These are phyloP conservation scores for Tauraco hartlaubi DNA, from an alignment of 2,797 vertebrate species.

Conservation along the genomic window DNA sequence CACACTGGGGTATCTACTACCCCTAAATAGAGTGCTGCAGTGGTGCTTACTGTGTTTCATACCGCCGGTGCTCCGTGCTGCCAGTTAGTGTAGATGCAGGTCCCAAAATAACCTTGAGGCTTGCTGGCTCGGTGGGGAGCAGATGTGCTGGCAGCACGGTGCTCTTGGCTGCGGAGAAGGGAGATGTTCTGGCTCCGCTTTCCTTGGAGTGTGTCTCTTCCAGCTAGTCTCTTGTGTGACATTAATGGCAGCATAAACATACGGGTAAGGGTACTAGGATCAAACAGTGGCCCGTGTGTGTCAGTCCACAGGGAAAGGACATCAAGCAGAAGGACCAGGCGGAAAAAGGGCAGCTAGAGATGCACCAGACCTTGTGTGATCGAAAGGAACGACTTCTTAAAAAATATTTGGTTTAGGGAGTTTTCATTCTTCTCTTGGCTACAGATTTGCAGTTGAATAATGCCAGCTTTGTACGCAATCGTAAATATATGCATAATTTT, in stretches of 20 bases:
- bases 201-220: not conserved
- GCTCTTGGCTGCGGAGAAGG: not conserved
- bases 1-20: rapidly evolving
- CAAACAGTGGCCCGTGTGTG: not conserved
- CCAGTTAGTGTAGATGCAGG: not conserved
- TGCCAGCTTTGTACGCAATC: not conserved
- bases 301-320: not conserved
- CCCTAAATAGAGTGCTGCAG: not conserved
- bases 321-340: not conserved
- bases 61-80: not conserved
- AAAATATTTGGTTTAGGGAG: not conserved
- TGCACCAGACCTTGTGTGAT: not conserved
- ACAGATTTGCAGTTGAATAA: not conserved
- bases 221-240: not conserved
- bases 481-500: not conserved
- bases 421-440: not conserved
- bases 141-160: constrained; percentile 26
- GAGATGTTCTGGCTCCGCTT: constrained; percentile 19
- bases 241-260: not conserved
- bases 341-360: not conserved
- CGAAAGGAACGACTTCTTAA: not conserved
- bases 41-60: not conserved
- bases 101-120: constrained; percentile 22
- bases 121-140: not conserved
- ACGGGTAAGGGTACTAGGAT: not conserved